These are phyloP conservation scores for Meloe dianella DNA, from an alignment of 2,888 invertebrate genomes.

Conservation along the genomic window DNA sequence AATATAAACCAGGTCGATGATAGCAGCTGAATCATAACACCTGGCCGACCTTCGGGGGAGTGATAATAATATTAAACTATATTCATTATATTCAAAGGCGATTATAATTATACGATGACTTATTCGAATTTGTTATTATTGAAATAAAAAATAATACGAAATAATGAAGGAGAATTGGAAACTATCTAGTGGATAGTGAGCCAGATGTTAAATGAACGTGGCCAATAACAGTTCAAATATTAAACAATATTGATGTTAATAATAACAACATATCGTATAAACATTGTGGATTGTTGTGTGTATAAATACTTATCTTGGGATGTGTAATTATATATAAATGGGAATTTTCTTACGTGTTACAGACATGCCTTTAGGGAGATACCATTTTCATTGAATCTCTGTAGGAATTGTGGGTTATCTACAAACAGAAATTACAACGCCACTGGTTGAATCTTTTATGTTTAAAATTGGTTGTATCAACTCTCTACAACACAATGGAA, in stretches of 20 bases:
- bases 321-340: neutral
- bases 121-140: neutral
- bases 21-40: slow-evolving; percentile 3
- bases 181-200: neutral
- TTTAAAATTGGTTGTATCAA: slow-evolving; percentile 1
- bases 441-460: neutral
- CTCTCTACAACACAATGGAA: neutral
- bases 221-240: slow-evolving; percentile 1
- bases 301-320: neutral
- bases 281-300: neutral
- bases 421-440: neutral
- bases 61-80: neutral
- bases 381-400: neutral
- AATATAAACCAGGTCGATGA: slow-evolving; percentile 1
- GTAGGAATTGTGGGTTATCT: neutral
- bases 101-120: neutral
- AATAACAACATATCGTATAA: neutral
- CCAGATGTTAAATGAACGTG: slow-evolving; percentile 3
- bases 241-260: slow-evolving; percentile 6
- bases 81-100: neutral
- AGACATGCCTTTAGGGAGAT: neutral
- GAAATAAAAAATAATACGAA: neutral
- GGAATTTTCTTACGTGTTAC: neutral
- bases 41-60: neutral
- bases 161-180: neutral